Conservation (phyloP, 92 coral and sea anemone genomes). For the Porites divaricata region DNA sequence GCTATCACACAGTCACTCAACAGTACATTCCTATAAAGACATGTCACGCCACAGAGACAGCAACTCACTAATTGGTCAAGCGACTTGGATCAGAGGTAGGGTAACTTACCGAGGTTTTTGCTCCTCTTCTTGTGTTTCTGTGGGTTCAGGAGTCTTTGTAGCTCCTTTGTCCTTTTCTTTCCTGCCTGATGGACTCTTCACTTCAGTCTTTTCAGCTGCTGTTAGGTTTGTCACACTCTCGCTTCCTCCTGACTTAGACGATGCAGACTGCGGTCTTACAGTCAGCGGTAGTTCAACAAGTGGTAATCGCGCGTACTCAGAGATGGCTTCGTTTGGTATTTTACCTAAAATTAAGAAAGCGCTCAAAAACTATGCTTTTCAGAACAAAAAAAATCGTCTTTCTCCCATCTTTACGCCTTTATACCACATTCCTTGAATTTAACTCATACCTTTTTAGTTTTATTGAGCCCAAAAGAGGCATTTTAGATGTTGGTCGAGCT, state of each 20-base stretch:
- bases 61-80: not conserved
- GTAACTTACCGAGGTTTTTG: conserved; percentile 75
- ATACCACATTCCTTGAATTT: too few relatives aligned
- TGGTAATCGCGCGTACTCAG: conserved; percentile 87
- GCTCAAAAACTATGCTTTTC: not conserved
- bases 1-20: too few relatives aligned
- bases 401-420: too few relatives aligned
- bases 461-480: too few relatives aligned
- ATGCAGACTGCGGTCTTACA: conserved; percentile 87
- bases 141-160: conserved; percentile 86
- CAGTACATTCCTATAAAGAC: not conserved
- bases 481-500: too few relatives aligned
- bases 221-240: conserved; percentile 64
- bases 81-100: not conserved
- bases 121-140: conserved; percentile 83
- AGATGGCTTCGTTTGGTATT: conserved; percentile 73
- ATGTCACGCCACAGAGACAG: not conserved
- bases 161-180: conserved; percentile 69
- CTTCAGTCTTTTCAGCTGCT: conserved; percentile 61
- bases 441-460: too few relatives aligned
- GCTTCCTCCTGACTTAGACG: conserved; percentile 78
- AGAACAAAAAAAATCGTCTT: too few relatives aligned
- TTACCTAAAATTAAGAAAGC: conserved; percentile 59
- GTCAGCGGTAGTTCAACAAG: conserved; percentile 93
- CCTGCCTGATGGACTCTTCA: conserved; percentile 82